These are phyloP conservation scores for Chrosomus eos DNA, from an alignment of 2,797 vertebrate genomes.

Conservation along the genomic window DNA sequence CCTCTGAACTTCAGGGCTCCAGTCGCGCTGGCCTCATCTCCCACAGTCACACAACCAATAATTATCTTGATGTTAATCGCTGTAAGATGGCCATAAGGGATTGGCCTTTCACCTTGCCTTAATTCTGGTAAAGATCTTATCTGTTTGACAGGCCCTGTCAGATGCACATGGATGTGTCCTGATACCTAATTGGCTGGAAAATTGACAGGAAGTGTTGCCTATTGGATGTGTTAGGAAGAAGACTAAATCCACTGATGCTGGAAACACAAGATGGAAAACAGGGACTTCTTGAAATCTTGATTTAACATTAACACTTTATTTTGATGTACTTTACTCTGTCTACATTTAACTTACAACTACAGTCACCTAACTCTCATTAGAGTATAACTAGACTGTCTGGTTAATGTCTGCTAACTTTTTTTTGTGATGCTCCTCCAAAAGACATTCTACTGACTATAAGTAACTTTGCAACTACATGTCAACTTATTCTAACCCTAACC, in stretches of 20 bases:
- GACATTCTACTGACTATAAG: too few relatives aligned
- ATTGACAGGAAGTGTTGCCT: conserved; percentile 53
- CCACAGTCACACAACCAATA: conserved; percentile 74
- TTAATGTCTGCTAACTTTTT: too few relatives aligned
- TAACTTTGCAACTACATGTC: too few relatives aligned
- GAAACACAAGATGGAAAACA: not conserved
- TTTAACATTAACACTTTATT: not conserved
- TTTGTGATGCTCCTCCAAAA: too few relatives aligned
- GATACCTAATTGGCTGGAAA: conserved; percentile 70
- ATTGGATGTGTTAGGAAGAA: conserved; percentile 25
- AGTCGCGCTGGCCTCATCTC: conserved; percentile 69
- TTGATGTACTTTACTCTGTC: too few relatives aligned
- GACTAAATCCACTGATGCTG: not conserved
- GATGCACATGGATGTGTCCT: conserved; percentile 65
- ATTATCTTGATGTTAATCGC: conserved; percentile 82
- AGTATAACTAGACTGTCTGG: too few relatives aligned
- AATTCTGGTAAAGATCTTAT: conserved; percentile 78
- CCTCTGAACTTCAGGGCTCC: conserved; percentile 50
- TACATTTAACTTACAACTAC: too few relatives aligned
- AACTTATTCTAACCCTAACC: too few relatives aligned
- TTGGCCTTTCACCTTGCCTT: conserved; percentile 74
- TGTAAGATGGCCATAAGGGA: conserved; percentile 70
- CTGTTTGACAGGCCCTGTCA: conserved; percentile 77
- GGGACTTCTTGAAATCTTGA: not conserved
- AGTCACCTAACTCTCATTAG: too few relatives aligned